Evolutionary conservation across 1,140 invertebrate species (phyloP).

Genomic region (Papilio xuthus): DNA sequence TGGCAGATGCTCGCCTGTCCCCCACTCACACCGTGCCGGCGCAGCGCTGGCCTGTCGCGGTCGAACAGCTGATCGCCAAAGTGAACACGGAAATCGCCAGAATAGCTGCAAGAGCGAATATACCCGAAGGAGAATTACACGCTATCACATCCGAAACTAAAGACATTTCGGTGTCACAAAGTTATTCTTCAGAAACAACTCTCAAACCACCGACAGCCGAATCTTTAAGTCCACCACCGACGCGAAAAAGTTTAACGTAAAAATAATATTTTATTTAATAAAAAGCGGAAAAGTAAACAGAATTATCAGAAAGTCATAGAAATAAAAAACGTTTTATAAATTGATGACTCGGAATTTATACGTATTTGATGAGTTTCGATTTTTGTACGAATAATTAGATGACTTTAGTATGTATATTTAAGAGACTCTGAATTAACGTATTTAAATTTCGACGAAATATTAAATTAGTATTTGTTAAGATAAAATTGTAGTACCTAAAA

Average conservation of each 20-base stretch:
- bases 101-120: constrained; percentile 49
- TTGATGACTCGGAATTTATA: neutral
- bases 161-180: neutral
- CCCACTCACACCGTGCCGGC: constrained; percentile 80
- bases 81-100: constrained; percentile 68
- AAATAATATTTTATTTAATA: constrained; percentile 37
- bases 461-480: neutral
- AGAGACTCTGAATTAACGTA: neutral
- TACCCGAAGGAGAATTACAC: neutral
- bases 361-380: neutral
- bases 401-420: neutral
- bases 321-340: neutral
- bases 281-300: neutral
- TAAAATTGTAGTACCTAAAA: neutral
- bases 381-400: neutral
- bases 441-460: constrained; percentile 8
- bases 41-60: constrained; percentile 63
- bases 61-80: constrained; percentile 64
- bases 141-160: neutral
- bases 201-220: constrained; percentile 37
- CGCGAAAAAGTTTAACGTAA: constrained; percentile 38
- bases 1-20: constrained; percentile 87
- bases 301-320: neutral
- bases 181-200: neutral
- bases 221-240: constrained; percentile 43